Conservation (phyloP, 2,797 vertebrate genomes). For the Acipenser ruthenus region DNA sequence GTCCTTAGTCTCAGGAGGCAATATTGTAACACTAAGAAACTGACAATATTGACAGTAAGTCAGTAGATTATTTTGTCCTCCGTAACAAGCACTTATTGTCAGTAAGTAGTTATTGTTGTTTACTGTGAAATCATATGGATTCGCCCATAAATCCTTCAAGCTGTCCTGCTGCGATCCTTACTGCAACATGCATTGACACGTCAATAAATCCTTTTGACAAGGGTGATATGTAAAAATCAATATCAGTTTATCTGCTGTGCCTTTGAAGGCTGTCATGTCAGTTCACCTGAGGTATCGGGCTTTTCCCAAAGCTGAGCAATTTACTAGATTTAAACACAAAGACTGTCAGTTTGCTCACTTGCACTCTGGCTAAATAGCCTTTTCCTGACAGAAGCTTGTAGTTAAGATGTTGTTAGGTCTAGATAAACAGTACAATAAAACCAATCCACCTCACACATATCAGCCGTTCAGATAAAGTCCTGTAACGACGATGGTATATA, state of each 20-base stretch:
- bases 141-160: slow-evolving; percentile 74
- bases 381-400: slow-evolving; percentile 27
- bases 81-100: slow-evolving; percentile 47
- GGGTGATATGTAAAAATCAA: slow-evolving; percentile 83
- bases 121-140: slow-evolving; percentile 74
- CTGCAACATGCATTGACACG: slow-evolving; percentile 69
- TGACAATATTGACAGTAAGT: not conserved
- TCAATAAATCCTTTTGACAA: slow-evolving; percentile 92
- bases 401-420: no score
- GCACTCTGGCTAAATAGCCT: slow-evolving; percentile 31
- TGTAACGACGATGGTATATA: no score
- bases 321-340: slow-evolving; percentile 52
- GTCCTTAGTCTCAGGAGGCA: not conserved
- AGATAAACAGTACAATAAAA: no score
- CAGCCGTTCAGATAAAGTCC: no score
- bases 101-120: slow-evolving; percentile 59
- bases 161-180: slow-evolving; percentile 51
- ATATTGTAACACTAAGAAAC: not conserved
- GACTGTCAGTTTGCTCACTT: slow-evolving; percentile 13
- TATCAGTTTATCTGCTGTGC: slow-evolving; percentile 77
- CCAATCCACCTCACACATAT: no score
- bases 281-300: slow-evolving; percentile 56
- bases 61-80: slow-evolving; percentile 34
- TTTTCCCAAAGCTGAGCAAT: slow-evolving; percentile 53
- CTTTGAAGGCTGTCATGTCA: slow-evolving; percentile 51